Percentiles rank a stretch among this genome's conserved stretches.
Conservation (phyloP, 2,113 vertebrate species). For the Hippoglossus stenolepis region DNA sequence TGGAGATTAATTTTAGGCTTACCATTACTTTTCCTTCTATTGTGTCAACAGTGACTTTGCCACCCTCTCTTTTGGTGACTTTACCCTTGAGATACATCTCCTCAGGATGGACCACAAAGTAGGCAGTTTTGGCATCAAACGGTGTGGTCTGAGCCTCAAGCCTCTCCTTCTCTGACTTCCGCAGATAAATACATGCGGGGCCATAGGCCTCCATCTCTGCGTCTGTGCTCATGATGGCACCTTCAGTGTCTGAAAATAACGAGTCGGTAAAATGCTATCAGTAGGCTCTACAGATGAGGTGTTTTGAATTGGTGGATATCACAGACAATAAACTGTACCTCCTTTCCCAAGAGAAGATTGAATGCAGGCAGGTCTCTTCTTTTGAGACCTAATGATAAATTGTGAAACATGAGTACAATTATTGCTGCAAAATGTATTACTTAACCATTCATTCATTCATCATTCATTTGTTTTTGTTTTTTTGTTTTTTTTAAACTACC, state of each 20-base stretch:
- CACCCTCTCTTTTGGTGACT: too few species aligned
- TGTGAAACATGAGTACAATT: background rate
- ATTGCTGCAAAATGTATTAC: too few species aligned
- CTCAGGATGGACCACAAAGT: too few species aligned
- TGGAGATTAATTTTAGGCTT: background rate
- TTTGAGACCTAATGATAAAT: slow-evolving; percentile 35
- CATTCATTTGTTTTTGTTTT: background rate
- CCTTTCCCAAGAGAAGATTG: slow-evolving; percentile 35
- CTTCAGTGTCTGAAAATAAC: slow-evolving; percentile 21
- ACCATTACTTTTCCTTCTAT: slow-evolving; percentile 43
- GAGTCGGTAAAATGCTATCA: background rate
- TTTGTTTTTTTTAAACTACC: background rate
- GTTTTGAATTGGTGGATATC: background rate
- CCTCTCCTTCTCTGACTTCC: too few species aligned
- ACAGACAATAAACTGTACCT: slow-evolving; percentile 36
- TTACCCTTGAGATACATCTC: too few species aligned
- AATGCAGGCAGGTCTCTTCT: slow-evolving; percentile 30
- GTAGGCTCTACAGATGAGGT: too few species aligned
- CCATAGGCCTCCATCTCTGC: background rate
- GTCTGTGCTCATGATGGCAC: slow-evolving; percentile 48
- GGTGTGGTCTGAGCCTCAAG: too few species aligned
- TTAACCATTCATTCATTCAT: background rate
- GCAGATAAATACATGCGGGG: too few species aligned
- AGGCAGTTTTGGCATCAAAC: too few species aligned
- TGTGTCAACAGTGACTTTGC: too few species aligned